Percentiles rank a stretch among this genome's conserved stretches.
phyloP scores from a whole-genome alignment of 2,797 vertebrate species.

The Pseudomugil tenellus region DNA sequence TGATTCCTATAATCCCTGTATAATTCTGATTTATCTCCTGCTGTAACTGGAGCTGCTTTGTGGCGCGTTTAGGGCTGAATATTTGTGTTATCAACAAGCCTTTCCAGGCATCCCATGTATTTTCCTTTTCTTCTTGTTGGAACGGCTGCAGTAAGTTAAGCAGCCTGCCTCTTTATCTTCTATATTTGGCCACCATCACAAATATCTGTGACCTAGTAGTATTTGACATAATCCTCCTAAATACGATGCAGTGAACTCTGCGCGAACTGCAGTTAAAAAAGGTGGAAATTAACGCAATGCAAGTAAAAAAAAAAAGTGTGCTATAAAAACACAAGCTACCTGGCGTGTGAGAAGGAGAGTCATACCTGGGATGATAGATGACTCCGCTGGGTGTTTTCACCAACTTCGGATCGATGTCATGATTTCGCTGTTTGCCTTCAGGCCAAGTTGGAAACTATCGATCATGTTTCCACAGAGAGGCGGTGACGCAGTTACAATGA shows the following conservation, averaged over 20 bases:
- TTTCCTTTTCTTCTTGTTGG: not conserved
- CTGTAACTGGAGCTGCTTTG: not conserved
- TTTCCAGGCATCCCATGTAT: not conserved
- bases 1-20: not conserved
- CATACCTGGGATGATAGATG: conserved; percentile 64
- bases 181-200: conserved; percentile 20
- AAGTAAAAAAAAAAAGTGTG: conserved; percentile 14
- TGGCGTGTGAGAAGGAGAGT: not conserved
- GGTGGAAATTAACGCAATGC: not conserved
- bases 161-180: not conserved
- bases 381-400: conserved; percentile 4
- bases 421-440: conserved; percentile 46
- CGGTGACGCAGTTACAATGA: conserved; percentile 72
- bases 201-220: conserved; percentile 41
- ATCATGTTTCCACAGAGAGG: conserved; percentile 58
- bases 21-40: not conserved
- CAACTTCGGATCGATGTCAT: conserved; percentile 32
- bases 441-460: conserved; percentile 31
- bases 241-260: conserved; percentile 48
- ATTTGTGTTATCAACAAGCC: not conserved
- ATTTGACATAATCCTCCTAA: conserved; percentile 59
- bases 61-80: not conserved
- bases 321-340: not conserved
- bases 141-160: not conserved
- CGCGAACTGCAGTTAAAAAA: conserved; percentile 21